Percentiles rank a stretch among this genome's conserved stretches.
Conservation (phyloP, 1,140 invertebrate genomes). For the Penaeus japonicus region DNA sequence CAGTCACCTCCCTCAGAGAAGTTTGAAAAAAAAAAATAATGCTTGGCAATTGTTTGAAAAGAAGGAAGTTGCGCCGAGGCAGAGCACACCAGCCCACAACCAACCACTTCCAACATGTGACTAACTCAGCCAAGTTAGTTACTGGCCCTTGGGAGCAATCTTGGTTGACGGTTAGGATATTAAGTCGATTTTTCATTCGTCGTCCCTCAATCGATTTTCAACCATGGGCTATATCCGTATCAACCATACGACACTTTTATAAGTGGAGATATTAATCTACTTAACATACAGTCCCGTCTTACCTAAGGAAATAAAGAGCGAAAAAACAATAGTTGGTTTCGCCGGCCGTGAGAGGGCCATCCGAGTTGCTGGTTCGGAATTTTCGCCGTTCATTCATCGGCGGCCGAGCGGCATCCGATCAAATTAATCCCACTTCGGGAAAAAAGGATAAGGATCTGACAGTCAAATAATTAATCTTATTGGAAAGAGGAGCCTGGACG, state of each 20-base stretch:
- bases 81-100: not conserved
- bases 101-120: conserved; percentile 22
- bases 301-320: too few species aligned
- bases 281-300: too few species aligned
- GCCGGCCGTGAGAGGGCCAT: not conserved
- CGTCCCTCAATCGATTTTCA: too few species aligned
- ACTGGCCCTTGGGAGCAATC: conserved; percentile 18
- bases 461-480: too few species aligned
- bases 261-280: too few species aligned
- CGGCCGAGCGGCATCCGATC: not conserved
- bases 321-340: not conserved
- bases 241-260: too few species aligned
- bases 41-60: not conserved
- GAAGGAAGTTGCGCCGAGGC: not conserved
- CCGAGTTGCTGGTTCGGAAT: conserved; percentile 4
- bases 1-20: too few species aligned
- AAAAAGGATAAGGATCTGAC: not conserved
- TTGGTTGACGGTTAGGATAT: not conserved
- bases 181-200: not conserved
- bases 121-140: conserved; percentile 19
- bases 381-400: conserved; percentile 15
- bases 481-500: too few species aligned
- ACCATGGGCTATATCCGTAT: too few species aligned
- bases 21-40: too few species aligned
- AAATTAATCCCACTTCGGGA: not conserved